phyloP scores from a whole-genome alignment of 35 echinoderm and acorn worm genomes.

The Apostichopus parvimensis region DNA sequence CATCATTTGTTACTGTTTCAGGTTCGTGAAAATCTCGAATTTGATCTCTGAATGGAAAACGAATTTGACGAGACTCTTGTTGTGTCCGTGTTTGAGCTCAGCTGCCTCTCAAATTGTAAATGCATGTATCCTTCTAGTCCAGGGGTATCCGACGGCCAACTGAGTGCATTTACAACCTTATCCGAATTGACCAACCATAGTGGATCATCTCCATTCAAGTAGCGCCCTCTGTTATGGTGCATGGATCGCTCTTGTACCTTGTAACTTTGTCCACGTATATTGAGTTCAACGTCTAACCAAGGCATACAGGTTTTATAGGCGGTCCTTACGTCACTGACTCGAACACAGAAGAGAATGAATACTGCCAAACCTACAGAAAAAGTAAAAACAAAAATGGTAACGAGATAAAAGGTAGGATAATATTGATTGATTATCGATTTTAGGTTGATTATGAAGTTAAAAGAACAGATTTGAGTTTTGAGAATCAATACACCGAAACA shows the following conservation, averaged over 20 bases:
- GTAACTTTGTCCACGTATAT: constrained; percentile 50
- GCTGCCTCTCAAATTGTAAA: constrained; percentile 33
- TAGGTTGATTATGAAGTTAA: no score
- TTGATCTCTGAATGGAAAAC: constrained; percentile 34
- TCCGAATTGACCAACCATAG: background rate
- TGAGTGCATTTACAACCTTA: constrained; percentile 18
- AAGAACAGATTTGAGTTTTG: no score
- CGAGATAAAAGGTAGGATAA: no score
- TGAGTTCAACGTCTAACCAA: constrained; percentile 51
- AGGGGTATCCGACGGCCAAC: constrained; percentile 39
- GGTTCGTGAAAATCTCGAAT: constrained; percentile 36
- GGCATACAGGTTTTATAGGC: constrained; percentile 51
- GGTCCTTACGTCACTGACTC: constrained; percentile 43
- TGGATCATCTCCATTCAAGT: constrained; percentile 5
- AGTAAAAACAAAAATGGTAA: background rate
- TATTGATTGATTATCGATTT: no score
- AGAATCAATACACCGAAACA: no score
- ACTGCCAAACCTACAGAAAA: constrained; percentile 27
- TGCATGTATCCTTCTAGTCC: constrained; percentile 53
- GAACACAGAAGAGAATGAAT: constrained; percentile 58
- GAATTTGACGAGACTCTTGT: constrained; percentile 31
- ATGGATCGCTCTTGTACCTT: constrained; percentile 32
- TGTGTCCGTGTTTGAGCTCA: constrained; percentile 38
- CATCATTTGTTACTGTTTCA: background rate
- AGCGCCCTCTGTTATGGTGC: background rate